Percentiles rank a stretch among this genome's conserved stretches.
These are phyloP conservation scores for Proisotoma minuta DNA, from an alignment of 2,888 invertebrate species.

Conservation along the genomic window DNA sequence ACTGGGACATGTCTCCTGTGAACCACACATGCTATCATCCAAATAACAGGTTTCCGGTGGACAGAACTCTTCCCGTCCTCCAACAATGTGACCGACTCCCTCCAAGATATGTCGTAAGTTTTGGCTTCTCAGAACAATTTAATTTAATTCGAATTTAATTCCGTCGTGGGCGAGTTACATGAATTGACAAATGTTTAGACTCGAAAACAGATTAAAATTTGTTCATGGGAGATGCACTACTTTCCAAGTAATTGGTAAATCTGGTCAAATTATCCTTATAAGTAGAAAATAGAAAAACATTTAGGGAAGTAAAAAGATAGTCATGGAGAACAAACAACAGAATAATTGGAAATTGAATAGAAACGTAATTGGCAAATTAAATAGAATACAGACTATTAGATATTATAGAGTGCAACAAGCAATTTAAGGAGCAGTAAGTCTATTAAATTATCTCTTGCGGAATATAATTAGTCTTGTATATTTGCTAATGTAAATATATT, in stretches of 20 bases:
- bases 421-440: too few relatives aligned
- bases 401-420: too few relatives aligned
- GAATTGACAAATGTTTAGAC: background rate
- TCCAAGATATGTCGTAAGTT: slow-evolving; percentile 56
- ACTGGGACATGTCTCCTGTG: slow-evolving; percentile 59
- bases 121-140: background rate
- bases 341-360: too few relatives aligned
- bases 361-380: too few relatives aligned
- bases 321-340: too few relatives aligned
- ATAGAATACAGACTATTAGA: too few relatives aligned
- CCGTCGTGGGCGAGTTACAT: background rate
- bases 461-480: too few relatives aligned
- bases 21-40: slow-evolving; percentile 61
- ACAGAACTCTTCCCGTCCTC: slow-evolving; percentile 53
- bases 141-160: background rate
- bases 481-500: too few relatives aligned
- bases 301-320: too few relatives aligned
- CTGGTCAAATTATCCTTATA: background rate
- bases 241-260: background rate
- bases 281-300: too few relatives aligned
- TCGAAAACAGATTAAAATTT: background rate
- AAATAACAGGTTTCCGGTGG: slow-evolving; percentile 54
- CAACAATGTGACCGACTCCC: slow-evolving; percentile 59
- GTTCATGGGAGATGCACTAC: background rate
- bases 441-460: too few relatives aligned